A percentile compares a stretch with the other conserved stretches of the same genome.
phyloP scores from a whole-genome alignment of 2,797 vertebrate species.

The Macropus fuliginosus region DNA sequence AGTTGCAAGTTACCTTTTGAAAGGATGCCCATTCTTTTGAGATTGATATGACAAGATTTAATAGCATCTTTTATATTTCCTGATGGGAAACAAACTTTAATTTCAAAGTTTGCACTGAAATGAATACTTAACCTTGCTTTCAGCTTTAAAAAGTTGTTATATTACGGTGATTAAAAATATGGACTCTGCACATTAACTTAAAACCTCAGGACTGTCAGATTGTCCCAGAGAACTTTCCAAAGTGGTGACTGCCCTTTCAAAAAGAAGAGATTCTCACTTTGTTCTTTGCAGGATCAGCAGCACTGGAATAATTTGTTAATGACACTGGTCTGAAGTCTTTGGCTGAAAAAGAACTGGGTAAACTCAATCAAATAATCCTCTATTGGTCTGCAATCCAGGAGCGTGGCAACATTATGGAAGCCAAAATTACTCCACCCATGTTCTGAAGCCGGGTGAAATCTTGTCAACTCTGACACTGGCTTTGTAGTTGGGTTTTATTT shows the following conservation, averaged over 20 bases:
- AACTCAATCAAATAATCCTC: neutral
- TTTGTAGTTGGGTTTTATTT: constrained; percentile 10
- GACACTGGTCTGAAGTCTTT: neutral
- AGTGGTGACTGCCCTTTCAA: constrained; percentile 26
- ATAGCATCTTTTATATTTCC: neutral
- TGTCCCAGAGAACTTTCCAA: neutral
- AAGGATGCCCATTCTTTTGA: neutral
- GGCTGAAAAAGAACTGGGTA: neutral
- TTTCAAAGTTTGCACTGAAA: constrained; percentile 23
- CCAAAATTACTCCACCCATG: neutral
- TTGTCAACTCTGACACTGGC: neutral
- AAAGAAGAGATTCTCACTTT: constrained; percentile 18
- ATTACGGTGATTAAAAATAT: constrained; percentile 14
- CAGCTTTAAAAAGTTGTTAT: constrained; percentile 36
- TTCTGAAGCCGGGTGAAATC: neutral
- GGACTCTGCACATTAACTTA: constrained; percentile 16
- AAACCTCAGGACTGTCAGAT: neutral
- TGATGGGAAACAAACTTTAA: constrained; percentile 11
- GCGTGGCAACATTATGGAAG: neutral
- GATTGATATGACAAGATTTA: constrained; percentile 29
- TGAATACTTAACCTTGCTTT: constrained; percentile 35
- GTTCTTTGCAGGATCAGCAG: constrained; percentile 34
- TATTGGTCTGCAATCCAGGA: neutral
- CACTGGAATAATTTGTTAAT: constrained; percentile 28
- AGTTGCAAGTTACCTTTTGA: neutral